Base-by-base conservation (phyloP, 1,140 invertebrate genomes). In the Rhopalosiphum padi region DNA sequence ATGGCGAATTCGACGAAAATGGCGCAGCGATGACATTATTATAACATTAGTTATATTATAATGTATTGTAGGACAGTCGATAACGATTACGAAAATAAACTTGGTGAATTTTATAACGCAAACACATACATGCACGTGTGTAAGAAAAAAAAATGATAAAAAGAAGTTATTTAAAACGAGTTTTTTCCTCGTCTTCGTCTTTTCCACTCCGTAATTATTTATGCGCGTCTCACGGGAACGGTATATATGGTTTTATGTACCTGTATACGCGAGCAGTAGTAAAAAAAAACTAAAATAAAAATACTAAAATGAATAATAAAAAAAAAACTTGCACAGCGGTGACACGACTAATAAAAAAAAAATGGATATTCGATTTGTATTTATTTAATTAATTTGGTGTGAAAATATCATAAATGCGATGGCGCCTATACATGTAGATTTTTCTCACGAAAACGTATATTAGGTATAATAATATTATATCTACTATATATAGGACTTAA, bases 131-230 rank as follows among this genome's bases (percentile, higher is more conserved):
- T 35, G n/a, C 37, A 21, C 35, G 22, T 22, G 22, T 35, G n/a
- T 53, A 37, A 37, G 35, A 89, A 89, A 60, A 89, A 90, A 51
- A 51, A 51, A 51, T 48, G 48, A 51, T 21, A 21, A 51, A 51
- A 90, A 90, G 7, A 90, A 90, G 53, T 68, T 60, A 90, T 60
- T 68, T 60, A 90, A 90, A 90, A 90, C 89, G 55, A 90, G 89
- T 90, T 90, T 90, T 68, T 90, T 60, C 55, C 43, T 68, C 22
- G 11, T 25, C 55, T 37, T 55, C 43, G 55, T 90, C 41, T 55
- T 60, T 43, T n/a, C 35, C 37, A 15, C 55, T 37, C 41, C 43
- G 89, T 90, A 90, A 90, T 90, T 68, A 90, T 90, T 37, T 89
- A 68, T 68, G 89, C 89, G 30, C 7, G 53, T 90, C 53, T 60